Conservation (phyloP, 2,113 vertebrate species). For the Xiphophorus maculatus region DNA sequence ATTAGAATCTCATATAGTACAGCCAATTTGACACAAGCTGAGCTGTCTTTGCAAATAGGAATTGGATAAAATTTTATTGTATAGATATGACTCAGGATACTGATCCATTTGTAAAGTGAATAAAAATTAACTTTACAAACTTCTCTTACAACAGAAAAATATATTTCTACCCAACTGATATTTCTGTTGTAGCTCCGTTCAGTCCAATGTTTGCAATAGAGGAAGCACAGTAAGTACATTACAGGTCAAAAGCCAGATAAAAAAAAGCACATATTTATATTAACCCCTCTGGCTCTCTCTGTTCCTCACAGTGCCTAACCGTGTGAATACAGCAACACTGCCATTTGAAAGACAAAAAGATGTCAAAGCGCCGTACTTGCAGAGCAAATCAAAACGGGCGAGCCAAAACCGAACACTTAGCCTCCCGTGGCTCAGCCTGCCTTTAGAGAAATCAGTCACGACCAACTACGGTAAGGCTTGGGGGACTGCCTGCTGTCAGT, state of each 20-base stretch:
- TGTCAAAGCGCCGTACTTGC: slow-evolving; percentile 54
- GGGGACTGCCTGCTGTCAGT: slow-evolving; percentile 72
- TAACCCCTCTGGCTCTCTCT: slow-evolving; percentile 1
- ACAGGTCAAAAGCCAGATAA: neutral
- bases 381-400: slow-evolving; percentile 70
- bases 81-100: too few species aligned
- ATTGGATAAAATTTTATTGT: too few species aligned
- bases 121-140: too few species aligned
- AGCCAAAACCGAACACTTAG: slow-evolving; percentile 67
- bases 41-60: too few species aligned
- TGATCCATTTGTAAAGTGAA: too few species aligned
- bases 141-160: too few species aligned
- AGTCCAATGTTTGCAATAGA: too few species aligned
- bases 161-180: too few species aligned
- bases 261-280: slow-evolving; percentile 1
- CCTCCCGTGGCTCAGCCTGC: slow-evolving; percentile 66
- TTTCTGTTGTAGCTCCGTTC: too few species aligned
- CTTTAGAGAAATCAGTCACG: slow-evolving; percentile 70
- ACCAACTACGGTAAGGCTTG: slow-evolving; percentile 65
- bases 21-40: too few species aligned
- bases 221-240: neutral
- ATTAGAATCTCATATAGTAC: too few species aligned
- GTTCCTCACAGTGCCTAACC: slow-evolving; percentile 7
- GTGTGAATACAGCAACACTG: slow-evolving; percentile 31
- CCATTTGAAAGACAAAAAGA: slow-evolving; percentile 45